Evolutionary conservation across 1,140 invertebrate genomes (phyloP).

Genomic region (Neodiprion pinetum): DNA sequence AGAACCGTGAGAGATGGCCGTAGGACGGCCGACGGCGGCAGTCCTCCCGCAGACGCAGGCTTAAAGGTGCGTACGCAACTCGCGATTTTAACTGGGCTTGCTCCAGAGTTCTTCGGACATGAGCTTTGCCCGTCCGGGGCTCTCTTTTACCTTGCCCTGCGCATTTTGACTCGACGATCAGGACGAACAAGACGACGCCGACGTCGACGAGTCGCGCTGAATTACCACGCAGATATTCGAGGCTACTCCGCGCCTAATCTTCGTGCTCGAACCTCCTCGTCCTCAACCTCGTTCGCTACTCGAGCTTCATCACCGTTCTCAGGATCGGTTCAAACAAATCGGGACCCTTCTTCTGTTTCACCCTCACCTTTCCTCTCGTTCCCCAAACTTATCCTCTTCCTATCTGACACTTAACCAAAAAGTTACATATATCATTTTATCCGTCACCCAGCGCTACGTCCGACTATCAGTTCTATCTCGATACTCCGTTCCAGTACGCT

Average conservation of each 20-base stretch:
- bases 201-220: neutral
- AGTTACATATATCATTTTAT: too few species aligned
- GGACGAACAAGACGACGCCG: neutral
- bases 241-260: neutral
- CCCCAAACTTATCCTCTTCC: too few species aligned
- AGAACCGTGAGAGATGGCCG: slow-evolving; percentile 8
- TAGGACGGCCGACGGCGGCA: slow-evolving; percentile 16
- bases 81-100: slow-evolving; percentile 83
- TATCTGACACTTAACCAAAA: too few species aligned
- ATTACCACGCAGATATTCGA: neutral
- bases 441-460: too few species aligned
- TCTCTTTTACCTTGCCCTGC: slow-evolving; percentile 51
- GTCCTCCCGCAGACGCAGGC: slow-evolving; percentile 43
- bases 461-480: too few species aligned
- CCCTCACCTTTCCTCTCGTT: too few species aligned
- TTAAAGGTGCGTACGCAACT: slow-evolving; percentile 86
- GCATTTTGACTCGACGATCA: slow-evolving; percentile 38
- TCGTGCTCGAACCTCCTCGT: neutral
- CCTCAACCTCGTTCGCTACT: too few species aligned
- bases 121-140: slow-evolving; percentile 47
- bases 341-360: too few species aligned
- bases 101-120: slow-evolving; percentile 62
- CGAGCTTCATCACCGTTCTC: too few species aligned
- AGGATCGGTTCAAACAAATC: too few species aligned
- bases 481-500: too few species aligned